Evolutionary conservation across 2,888 invertebrate species (phyloP).

Genomic region (Pyrocoelia pectoralis): DNA sequence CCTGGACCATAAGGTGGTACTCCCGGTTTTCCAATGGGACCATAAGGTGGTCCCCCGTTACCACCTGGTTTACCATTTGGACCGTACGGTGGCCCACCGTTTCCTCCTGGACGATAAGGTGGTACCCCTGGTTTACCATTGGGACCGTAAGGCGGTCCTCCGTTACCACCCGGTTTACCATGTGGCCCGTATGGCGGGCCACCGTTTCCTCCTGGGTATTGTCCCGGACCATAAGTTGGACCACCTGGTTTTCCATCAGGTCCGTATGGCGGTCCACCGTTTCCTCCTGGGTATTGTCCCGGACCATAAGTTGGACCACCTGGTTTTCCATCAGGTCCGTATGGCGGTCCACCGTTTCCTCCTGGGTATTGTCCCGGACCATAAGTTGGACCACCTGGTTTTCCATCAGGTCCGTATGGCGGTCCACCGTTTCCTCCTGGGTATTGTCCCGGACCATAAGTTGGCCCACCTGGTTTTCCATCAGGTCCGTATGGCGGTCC

Average conservation of each 20-base stretch:
- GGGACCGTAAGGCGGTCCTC: not conserved
- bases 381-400: not conserved
- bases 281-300: slow-evolving; percentile 6
- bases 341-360: slow-evolving; percentile 19
- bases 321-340: slow-evolving; percentile 17
- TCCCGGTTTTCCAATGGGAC: not conserved
- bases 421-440: slow-evolving; percentile 19
- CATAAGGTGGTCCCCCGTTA: not conserved
- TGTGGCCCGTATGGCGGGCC: not conserved
- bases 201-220: not conserved
- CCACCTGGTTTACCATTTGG: slow-evolving; percentile 17
- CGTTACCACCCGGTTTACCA: no score
- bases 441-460: not conserved
- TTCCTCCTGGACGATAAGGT: slow-evolving; percentile 30
- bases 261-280: slow-evolving; percentile 19
- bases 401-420: slow-evolving; percentile 17
- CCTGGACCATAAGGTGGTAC: not conserved
- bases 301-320: not conserved
- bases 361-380: not conserved
- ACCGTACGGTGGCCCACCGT: slow-evolving; percentile 11
- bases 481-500: slow-evolving; percentile 19
- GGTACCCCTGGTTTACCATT: not conserved
- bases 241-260: slow-evolving; percentile 13
- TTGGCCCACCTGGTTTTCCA: slow-evolving; percentile 6
- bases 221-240: not conserved